Evolutionary conservation across 2,113 vertebrate genomes (phyloP).

Genomic region (Mionectes macconnelli): DNA sequence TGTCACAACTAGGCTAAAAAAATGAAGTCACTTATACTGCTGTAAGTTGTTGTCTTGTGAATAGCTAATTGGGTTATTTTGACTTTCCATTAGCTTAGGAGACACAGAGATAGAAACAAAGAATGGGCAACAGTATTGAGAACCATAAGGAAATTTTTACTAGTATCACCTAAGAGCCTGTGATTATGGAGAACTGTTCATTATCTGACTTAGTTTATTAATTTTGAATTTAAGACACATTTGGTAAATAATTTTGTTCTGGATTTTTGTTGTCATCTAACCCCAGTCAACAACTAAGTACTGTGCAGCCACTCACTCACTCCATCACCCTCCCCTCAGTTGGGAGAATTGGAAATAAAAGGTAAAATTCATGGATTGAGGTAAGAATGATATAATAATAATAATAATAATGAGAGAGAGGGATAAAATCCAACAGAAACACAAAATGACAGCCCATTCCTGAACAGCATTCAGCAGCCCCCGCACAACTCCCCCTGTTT

Average conservation of each 20-base stretch:
- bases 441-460: background rate
- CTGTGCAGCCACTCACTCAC: background rate
- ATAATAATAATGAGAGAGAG: background rate
- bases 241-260: background rate
- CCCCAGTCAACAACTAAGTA: background rate
- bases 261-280: background rate
- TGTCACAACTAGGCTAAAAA: background rate
- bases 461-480: background rate
- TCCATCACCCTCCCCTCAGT: background rate
- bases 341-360: background rate
- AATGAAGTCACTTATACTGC: background rate
- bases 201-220: background rate
- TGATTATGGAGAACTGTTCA: background rate
- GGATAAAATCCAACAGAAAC: background rate
- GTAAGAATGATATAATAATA: background rate
- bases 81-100: conserved; percentile 14
- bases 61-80: background rate
- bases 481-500: background rate
- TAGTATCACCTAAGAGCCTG: background rate
- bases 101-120: background rate
- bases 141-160: background rate
- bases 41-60: background rate
- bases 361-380: background rate
- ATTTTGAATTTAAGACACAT: background rate
- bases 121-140: background rate